These are phyloP conservation scores for Hirtodrosophila alboralis DNA, from an alignment of 2,888 invertebrate genomes.

Conservation along the genomic window DNA sequence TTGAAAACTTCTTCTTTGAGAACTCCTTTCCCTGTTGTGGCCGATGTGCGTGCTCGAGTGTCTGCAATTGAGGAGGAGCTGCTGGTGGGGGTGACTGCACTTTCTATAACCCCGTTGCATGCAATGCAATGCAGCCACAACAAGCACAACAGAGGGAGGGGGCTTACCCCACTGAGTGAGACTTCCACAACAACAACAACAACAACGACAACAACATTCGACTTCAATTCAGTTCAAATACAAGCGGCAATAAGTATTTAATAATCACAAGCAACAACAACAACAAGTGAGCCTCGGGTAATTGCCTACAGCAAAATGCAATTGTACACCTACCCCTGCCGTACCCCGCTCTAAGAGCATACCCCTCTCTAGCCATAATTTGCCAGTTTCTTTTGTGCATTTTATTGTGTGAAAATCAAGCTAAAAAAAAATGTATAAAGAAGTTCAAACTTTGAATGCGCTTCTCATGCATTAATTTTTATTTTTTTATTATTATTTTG, in stretches of 20 bases:
- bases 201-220: too few relatives aligned
- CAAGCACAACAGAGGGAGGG: slow-evolving; percentile 46
- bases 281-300: slow-evolving; percentile 38
- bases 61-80: slow-evolving; percentile 15
- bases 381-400: slow-evolving; percentile 50
- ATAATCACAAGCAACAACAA: slow-evolving; percentile 57
- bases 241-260: slow-evolving; percentile 63
- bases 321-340: slow-evolving; percentile 32
- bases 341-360: slow-evolving; percentile 1
- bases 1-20: slow-evolving; percentile 36
- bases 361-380: slow-evolving; percentile 2
- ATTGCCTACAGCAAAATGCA: slow-evolving; percentile 55
- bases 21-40: slow-evolving; percentile 45
- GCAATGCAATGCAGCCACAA: slow-evolving; percentile 54
- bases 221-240: slow-evolving; percentile 62
- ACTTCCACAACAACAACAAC: too few relatives aligned
- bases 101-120: slow-evolving; percentile 74
- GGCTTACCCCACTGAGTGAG: slow-evolving; percentile 32
- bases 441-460: slow-evolving; percentile 71
- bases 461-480: slow-evolving; percentile 68
- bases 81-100: slow-evolving; percentile 41
- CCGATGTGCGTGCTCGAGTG: slow-evolving; percentile 53
- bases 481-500: too few relatives aligned
- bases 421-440: too few relatives aligned
- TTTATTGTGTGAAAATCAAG: slow-evolving; percentile 68